These are phyloP conservation scores for Catocala sponsa DNA, from an alignment of 2,888 invertebrate genomes.

Conservation along the genomic window DNA sequence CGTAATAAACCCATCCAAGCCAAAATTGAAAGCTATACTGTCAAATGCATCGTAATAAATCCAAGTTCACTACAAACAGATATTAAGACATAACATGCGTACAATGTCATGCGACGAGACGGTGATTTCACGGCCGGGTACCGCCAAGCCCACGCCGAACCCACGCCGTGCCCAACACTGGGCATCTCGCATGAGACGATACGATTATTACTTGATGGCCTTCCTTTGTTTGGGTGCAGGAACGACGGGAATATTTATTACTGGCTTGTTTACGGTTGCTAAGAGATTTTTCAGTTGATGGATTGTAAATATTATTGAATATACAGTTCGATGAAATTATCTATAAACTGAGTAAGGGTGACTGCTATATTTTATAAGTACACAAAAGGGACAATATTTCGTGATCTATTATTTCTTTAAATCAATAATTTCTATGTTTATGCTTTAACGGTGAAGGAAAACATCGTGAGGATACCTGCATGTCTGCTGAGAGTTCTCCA, in stretches of 20 bases:
- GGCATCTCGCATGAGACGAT: constrained; percentile 24
- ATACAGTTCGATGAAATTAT: too few relatives aligned
- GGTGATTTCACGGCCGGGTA: constrained; percentile 52
- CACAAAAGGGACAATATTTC: too few relatives aligned
- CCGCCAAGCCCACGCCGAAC: constrained; percentile 48
- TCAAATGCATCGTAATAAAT: too few relatives aligned
- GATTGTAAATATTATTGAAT: neutral
- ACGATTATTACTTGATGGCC: constrained; percentile 13
- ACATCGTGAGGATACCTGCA: too few relatives aligned
- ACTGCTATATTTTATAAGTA: too few relatives aligned
- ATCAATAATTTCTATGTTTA: too few relatives aligned
- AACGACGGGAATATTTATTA: neutral
- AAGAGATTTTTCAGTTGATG: neutral
- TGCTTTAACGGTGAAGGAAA: too few relatives aligned
- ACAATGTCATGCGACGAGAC: constrained; percentile 20
- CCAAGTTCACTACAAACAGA: constrained; percentile 13
- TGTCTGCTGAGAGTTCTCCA: too few relatives aligned
- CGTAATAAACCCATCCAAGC: too few relatives aligned
- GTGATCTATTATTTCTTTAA: too few relatives aligned
- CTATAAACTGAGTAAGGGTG: too few relatives aligned
- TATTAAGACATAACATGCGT: constrained; percentile 4
- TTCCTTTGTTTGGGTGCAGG: constrained; percentile 1
- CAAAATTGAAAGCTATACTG: too few relatives aligned
- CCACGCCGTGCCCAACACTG: constrained; percentile 30
- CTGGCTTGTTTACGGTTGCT: neutral